Evolutionary conservation across 2,888 invertebrate species (phyloP).

Genomic region (Brachyopa scutellaris): DNA sequence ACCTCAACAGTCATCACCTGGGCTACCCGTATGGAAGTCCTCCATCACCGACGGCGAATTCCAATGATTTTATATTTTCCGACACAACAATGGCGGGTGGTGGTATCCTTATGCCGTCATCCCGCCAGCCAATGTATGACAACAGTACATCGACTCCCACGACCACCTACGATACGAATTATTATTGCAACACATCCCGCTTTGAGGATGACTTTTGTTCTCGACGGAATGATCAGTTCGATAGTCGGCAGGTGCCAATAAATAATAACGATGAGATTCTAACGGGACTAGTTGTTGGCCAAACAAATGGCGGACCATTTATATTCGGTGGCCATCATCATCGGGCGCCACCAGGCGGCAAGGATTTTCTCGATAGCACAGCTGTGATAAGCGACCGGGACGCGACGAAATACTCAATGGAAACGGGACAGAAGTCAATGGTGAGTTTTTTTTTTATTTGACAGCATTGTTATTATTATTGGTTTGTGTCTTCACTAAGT

Average conservation of each 20-base stretch:
- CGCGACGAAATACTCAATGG: slow-evolving; percentile 73
- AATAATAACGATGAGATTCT: slow-evolving; percentile 45
- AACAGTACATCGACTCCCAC: slow-evolving; percentile 53
- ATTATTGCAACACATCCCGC: slow-evolving; percentile 76
- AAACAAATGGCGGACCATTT: slow-evolving; percentile 82
- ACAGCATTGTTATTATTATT: no score
- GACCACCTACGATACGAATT: slow-evolving; percentile 52
- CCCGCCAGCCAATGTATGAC: slow-evolving; percentile 54
- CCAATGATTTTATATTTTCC: slow-evolving; percentile 78
- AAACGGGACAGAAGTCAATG: slow-evolving; percentile 75
- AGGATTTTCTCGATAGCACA: slow-evolving; percentile 74
- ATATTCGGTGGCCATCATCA: slow-evolving; percentile 84
- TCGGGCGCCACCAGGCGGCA: slow-evolving; percentile 74
- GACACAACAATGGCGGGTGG: slow-evolving; percentile 68
- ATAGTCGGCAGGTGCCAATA: slow-evolving; percentile 49
- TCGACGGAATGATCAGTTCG: slow-evolving; percentile 76
- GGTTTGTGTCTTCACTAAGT: no score
- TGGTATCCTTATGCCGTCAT: slow-evolving; percentile 35
- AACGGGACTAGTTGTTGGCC: no score
- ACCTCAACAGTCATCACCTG: slow-evolving; percentile 79
- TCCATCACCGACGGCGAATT: slow-evolving; percentile 79
- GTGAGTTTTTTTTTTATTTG: slow-evolving; percentile 71
- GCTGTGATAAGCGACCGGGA: slow-evolving; percentile 76
- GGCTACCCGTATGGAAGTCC: slow-evolving; percentile 81
- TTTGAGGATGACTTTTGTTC: slow-evolving; percentile 80